Base-by-base conservation (phyloP, 2,113 vertebrate species). In the Notarius quadriscutis region DNA sequence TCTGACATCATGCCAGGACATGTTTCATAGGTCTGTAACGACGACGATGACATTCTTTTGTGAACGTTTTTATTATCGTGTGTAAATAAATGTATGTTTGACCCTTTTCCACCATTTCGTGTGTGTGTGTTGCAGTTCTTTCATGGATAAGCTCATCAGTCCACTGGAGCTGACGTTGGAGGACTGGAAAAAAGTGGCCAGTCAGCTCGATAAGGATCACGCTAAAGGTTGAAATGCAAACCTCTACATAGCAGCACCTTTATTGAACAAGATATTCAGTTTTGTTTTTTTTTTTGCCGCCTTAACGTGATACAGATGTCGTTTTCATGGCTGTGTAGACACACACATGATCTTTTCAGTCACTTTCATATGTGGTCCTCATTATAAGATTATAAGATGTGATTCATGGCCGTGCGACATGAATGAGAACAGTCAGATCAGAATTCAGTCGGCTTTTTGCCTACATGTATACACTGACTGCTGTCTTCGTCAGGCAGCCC, bases 171-270 rank as follows among this genome's bases (percentile, higher is more conserved):
- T 93, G 69, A 96, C 95, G 86, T 95, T 97, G 87, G 96, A 97
- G 85, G 96, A 97, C 91, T 97, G 96, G 96, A 96, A 96, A 48
- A 97, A 96, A 85, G 93, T 93, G 84, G 94, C 95, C 18, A 93
- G 91, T 90, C 95, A 95, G 92, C 93, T 97, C 85, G 96, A 97
- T 91, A 97, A 97, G 87, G 96, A 97, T 89, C 96, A 97, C 0
- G 94, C 95, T 62, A 97, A 97, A 95, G 96, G 96, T 96, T 90
- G 1, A 77, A 25, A 7, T 34, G 4, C 48, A 51, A 10, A 27
- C 1, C 17, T 41, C 78, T 34, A 30, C 27, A 30, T 30, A 30
- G 30, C 30, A 30, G 30, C 30, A 30, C 30, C 30, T 30, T 30
- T 30, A 30, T 30, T 30, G 30, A 30, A 30, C 30, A 30, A 30